Base-by-base conservation (phyloP, 2,888 invertebrate species). In the Nasonovia ribisnigri region DNA sequence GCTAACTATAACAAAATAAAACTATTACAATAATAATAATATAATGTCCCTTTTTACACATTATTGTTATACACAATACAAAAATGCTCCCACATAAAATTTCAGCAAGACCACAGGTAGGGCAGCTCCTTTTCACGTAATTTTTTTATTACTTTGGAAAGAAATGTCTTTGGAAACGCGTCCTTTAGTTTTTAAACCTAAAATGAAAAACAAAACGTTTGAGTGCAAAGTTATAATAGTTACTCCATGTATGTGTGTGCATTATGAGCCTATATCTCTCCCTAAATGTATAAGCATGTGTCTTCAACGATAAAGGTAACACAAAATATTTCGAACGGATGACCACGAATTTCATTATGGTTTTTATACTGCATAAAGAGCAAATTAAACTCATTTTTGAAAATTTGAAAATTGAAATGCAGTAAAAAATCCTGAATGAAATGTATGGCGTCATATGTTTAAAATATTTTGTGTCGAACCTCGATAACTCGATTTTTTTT, bases 141-240 rank as follows among this genome's bases (percentile, higher is more conserved):
- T 87, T 92, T 92, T 92, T 86, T 92, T 92, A 36, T 86, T n/a
- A 1, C 5, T 11, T 60, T 36, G 43, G 36, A 57, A 10, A n/a
- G 84, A 86, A n/a, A 36, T 26, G n/a, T n/a, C 42, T 10, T 54
- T 51, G 6, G 67, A n/a, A 88, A 77, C 42, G 20, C 5, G 42
- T 16, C 10, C 26, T 6, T n/a, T 92, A 13, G n/a, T 77, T 77
- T 88, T 42, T 43, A 92, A 3, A 77, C 92, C 92, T 92, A 46
- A 92, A 92, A 84, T 89, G 8, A 91, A 57, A 91, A 91, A 77
- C 10, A 90, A 67, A 89, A 36, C 51, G 6, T 51, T 48, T 20
- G 4, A 88, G 36, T 88, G 16, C n/a, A 51, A 57, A n/a, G 3
- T n/a, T 57, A 26, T 57, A 0, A 1, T 57, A 26, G 26, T 26